A percentile compares a stretch with the other conserved stretches of the same genome.
phyloP scores from a whole-genome alignment of 2,888 invertebrate genomes.

The Helicoverpa assulta region DNA sequence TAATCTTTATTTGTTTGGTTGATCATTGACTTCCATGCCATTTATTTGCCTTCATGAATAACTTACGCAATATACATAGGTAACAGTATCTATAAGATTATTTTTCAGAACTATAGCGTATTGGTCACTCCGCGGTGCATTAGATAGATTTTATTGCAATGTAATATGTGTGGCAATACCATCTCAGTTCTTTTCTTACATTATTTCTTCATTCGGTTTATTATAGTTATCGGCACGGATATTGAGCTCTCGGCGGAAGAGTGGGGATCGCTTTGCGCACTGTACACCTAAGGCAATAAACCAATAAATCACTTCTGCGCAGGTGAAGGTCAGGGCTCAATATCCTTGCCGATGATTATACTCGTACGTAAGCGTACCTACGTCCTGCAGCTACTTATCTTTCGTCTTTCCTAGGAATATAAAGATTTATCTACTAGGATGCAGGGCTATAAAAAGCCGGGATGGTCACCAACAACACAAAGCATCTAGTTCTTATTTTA shows the following conservation, averaged over 20 bases:
- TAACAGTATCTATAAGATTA: too few relatives aligned
- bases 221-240: too few relatives aligned
- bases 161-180: not conserved
- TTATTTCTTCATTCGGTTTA: not conserved
- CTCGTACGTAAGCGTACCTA: not conserved
- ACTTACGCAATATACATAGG: too few relatives aligned
- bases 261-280: too few relatives aligned
- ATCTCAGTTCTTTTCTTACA: not conserved
- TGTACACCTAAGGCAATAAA: too few relatives aligned
- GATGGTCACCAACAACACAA: slow-evolving; percentile 24
- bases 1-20: slow-evolving; percentile 7
- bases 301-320: too few relatives aligned
- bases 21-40: slow-evolving; percentile 7
- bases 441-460: slow-evolving; percentile 32
- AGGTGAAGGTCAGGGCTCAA: too few relatives aligned
- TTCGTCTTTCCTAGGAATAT: not conserved
- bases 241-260: too few relatives aligned
- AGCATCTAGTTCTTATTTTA: slow-evolving; percentile 15
- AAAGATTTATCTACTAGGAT: slow-evolving; percentile 23
- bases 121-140: too few relatives aligned
- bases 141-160: not conserved
- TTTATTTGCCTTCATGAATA: not conserved
- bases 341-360: too few relatives aligned
- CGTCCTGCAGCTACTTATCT: not conserved
- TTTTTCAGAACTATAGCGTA: too few relatives aligned